Evolutionary conservation across 2,113 vertebrate genomes (phyloP).

Genomic region (Arvicanthis niloticus): DNA sequence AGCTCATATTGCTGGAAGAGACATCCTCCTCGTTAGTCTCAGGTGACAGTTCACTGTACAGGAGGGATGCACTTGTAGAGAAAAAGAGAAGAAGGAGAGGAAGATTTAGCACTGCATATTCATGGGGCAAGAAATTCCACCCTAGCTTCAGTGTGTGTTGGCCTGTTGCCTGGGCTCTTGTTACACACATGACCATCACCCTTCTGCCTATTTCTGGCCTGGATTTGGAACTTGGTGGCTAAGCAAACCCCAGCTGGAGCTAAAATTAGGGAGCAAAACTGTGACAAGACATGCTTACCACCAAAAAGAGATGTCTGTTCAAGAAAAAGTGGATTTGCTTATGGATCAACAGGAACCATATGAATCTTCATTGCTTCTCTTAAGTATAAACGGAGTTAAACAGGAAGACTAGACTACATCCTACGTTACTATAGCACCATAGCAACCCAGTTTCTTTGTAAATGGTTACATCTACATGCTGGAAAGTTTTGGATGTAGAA

Average conservation of each 20-base stretch:
- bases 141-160: constrained; percentile 91
- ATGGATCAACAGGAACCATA: constrained; percentile 81
- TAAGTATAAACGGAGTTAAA: constrained; percentile 75
- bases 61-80: constrained; percentile 87
- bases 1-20: constrained; percentile 88
- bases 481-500: not conserved
- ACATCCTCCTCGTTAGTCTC: constrained; percentile 90
- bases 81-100: constrained; percentile 86
- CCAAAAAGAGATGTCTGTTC: constrained; percentile 86
- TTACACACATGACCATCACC: constrained; percentile 90
- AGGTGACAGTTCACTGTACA: constrained; percentile 89
- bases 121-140: constrained; percentile 92
- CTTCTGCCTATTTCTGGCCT: constrained; percentile 92
- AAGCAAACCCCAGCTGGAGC: constrained; percentile 87
- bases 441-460: not conserved
- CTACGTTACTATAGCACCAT: constrained; percentile 1
- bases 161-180: constrained; percentile 87
- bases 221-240: constrained; percentile 84
- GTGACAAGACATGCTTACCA: constrained; percentile 88
- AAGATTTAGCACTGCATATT: constrained; percentile 91
- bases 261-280: constrained; percentile 91
- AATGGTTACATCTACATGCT: not conserved
- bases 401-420: constrained; percentile 71
- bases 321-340: constrained; percentile 76
- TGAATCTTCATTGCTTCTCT: constrained; percentile 78